These are phyloP conservation scores for Chunga burmeisteri DNA, from an alignment of 2,113 vertebrate genomes.

Conservation along the genomic window DNA sequence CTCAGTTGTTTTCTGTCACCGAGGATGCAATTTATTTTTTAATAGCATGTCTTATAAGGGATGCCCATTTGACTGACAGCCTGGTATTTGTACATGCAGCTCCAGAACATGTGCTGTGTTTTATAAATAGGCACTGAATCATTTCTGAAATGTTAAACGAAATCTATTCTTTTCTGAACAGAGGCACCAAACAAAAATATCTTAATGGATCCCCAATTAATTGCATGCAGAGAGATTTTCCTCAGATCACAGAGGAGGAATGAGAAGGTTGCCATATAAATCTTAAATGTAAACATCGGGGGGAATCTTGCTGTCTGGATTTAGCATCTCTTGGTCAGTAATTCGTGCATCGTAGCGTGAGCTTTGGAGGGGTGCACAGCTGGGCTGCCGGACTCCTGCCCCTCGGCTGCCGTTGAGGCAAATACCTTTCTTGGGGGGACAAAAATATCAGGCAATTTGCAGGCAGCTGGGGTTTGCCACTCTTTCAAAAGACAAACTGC, in stretches of 20 bases:
- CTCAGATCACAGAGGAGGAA: background rate
- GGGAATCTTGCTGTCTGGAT: background rate
- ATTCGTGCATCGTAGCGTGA: fast-evolving
- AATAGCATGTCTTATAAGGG: constrained; percentile 40
- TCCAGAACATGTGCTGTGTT: constrained; percentile 47
- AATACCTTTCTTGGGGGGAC: background rate
- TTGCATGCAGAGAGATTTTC: background rate
- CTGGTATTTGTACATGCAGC: constrained; percentile 27
- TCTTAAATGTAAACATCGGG: background rate
- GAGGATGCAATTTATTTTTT: constrained; percentile 59
- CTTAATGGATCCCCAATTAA: constrained; percentile 61
- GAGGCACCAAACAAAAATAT: constrained; percentile 41
- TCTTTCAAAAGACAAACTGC: background rate
- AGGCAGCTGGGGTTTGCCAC: background rate
- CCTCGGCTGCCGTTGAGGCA: background rate
- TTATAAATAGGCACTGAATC: constrained; percentile 53
- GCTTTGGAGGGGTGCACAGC: background rate
- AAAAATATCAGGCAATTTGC: background rate
- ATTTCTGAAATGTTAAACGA: constrained; percentile 10
- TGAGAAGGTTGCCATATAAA: background rate
- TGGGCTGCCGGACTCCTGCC: background rate
- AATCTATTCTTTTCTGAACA: background rate
- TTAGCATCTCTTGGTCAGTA: background rate
- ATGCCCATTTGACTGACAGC: constrained; percentile 65
- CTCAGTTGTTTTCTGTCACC: constrained; percentile 56